Conservation (phyloP, 2,797 vertebrate genomes). For the Brachyalestes nurse region DNA sequence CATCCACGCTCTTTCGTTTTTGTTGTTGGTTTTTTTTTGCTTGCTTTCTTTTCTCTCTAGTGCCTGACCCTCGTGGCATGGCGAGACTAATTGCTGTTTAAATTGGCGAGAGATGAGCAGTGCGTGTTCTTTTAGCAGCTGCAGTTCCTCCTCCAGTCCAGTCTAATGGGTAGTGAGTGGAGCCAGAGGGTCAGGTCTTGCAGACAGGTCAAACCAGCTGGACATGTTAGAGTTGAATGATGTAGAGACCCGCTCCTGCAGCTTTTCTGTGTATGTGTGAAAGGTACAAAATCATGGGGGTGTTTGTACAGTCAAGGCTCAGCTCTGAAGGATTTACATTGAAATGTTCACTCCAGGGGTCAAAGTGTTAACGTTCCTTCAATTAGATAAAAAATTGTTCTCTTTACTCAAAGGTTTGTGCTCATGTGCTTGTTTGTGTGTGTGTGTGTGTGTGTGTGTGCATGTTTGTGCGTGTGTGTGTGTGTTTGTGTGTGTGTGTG, state of each 20-base stretch:
- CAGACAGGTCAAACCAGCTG: constrained; percentile 30
- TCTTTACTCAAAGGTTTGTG: not conserved
- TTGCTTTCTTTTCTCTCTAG: constrained; percentile 34
- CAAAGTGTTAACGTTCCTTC: constrained; percentile 22
- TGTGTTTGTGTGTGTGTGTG: too few species aligned
- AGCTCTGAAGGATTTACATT: constrained; percentile 30
- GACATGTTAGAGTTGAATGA: constrained; percentile 15
- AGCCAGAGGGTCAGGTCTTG: constrained; percentile 12
- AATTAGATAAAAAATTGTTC: constrained; percentile 23
- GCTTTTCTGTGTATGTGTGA: constrained; percentile 24
- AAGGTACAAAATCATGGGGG: constrained; percentile 29
- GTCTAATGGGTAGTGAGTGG: constrained; percentile 54
- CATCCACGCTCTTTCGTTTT: constrained; percentile 45
- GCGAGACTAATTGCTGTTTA: constrained; percentile 73
- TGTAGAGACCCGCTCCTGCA: constrained; percentile 2
- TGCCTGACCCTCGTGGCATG: constrained; percentile 59
- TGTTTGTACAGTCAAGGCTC: constrained; percentile 50
- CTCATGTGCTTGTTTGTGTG: too few species aligned
- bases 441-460: too few species aligned
- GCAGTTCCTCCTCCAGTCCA: constrained; percentile 46
- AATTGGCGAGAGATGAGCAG: constrained; percentile 61
- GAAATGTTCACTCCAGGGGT: constrained; percentile 25
- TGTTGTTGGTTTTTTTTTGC: constrained; percentile 26
- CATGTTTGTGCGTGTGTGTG: too few species aligned
- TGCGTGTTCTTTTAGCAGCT: constrained; percentile 41